Percentiles rank a stretch among this genome's conserved stretches.
Evolutionary conservation across 2,888 invertebrate species (phyloP).

Genomic region (Cerastis leucographa): DNA sequence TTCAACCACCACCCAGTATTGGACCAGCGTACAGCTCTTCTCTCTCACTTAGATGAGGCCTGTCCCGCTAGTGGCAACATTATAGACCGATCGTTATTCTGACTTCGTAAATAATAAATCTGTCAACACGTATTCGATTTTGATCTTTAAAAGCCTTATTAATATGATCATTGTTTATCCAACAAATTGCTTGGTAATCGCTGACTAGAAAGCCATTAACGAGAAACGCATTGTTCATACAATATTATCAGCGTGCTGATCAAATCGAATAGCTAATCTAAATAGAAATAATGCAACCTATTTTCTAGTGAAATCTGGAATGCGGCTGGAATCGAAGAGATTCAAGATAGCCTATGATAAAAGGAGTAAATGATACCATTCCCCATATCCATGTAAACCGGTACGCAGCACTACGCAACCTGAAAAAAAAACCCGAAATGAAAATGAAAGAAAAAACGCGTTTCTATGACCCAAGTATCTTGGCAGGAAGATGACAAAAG

Average conservation of each 20-base stretch:
- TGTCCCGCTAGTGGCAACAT: neutral
- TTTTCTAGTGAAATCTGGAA: constrained; percentile 27
- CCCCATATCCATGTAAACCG: no score
- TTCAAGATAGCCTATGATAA: neutral
- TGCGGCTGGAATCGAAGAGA: neutral
- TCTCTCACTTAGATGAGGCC: neutral
- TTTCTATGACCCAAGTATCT: neutral
- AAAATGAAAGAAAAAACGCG: neutral
- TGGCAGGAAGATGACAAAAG: neutral
- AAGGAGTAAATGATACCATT: neutral
- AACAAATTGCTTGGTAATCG: constrained; percentile 42
- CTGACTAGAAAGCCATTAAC: constrained; percentile 48
- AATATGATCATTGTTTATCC: constrained; percentile 49
- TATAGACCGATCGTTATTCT: neutral
- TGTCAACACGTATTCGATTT: constrained; percentile 30
- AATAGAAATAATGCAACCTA: constrained; percentile 32
- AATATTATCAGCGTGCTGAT: constrained; percentile 44
- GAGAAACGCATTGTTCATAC: constrained; percentile 21
- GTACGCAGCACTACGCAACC: no score
- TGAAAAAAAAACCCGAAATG: no score
- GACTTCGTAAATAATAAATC: constrained; percentile 16
- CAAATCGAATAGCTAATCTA: constrained; percentile 40
- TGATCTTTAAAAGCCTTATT: constrained; percentile 43
- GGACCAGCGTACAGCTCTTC: neutral
- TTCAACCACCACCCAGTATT: neutral